Evolutionary conservation across 2,797 vertebrate species (phyloP).

Genomic region (Meriones psammophilus): DNA sequence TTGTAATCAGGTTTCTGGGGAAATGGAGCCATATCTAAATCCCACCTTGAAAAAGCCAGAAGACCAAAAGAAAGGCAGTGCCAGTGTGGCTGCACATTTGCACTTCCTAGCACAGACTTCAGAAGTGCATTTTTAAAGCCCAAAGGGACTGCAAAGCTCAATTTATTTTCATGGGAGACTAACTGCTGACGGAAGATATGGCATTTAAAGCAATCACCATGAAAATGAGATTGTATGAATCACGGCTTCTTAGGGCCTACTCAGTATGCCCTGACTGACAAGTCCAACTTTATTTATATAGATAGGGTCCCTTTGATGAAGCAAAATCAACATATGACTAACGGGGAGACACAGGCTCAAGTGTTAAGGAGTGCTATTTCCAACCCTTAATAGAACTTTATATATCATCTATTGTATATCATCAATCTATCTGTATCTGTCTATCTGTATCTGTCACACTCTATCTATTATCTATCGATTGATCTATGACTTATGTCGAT

Average conservation of each 20-base stretch:
- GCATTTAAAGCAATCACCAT: conserved; percentile 76
- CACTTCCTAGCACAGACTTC: conserved; percentile 41
- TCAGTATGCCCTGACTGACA: conserved; percentile 65
- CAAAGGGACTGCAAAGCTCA: conserved; percentile 55
- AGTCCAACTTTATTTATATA: conserved; percentile 35
- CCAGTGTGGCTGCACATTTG: neutral
- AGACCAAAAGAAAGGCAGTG: neutral
- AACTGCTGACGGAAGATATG: conserved; percentile 70
- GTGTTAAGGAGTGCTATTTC: conserved; percentile 56
- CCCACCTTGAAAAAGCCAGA: conserved; percentile 34
- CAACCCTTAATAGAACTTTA: conserved; percentile 48
- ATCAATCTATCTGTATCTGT: neutral
- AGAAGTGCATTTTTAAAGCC: conserved; percentile 54
- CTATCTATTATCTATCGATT: neutral
- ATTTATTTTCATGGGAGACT: conserved; percentile 69
- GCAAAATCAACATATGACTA: conserved; percentile 67
- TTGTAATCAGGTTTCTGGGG: conserved; percentile 42
- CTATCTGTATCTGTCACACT: neutral
- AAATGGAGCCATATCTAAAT: conserved; percentile 60
- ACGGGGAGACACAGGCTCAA: conserved; percentile 36
- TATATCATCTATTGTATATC: neutral
- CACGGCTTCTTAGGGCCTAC: conserved; percentile 63
- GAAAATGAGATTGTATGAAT: conserved; percentile 77
- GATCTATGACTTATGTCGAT: neutral
- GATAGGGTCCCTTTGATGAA: conserved; percentile 54